Conservation (phyloP, 2,888 invertebrate species). For the Piscicola geometra region DNA sequence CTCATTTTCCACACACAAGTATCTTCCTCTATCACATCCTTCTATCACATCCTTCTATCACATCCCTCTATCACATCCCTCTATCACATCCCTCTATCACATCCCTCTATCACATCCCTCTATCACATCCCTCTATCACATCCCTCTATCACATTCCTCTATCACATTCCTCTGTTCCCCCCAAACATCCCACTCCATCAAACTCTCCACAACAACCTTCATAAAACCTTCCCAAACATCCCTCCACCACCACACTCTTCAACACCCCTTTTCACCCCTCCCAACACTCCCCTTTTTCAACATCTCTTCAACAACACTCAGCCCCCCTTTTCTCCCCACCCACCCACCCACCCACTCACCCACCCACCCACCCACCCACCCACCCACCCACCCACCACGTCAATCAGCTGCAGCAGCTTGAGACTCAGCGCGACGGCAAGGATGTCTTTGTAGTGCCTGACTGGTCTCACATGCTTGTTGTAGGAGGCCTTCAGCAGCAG, state of each 20-base stretch:
- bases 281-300: background rate
- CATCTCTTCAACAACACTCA: background rate
- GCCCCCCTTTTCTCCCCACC: background rate
- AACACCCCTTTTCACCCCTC: background rate
- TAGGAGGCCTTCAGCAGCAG: conserved; percentile 39
- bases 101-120: too few species aligned
- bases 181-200: background rate
- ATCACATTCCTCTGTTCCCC: conserved; percentile 4
- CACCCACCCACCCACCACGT: conserved; percentile 18
- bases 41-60: background rate
- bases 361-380: background rate
- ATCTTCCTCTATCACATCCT: background rate
- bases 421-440: conserved; percentile 26
- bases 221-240: too few species aligned
- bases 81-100: background rate
- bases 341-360: background rate
- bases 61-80: background rate
- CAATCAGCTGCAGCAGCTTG: conserved; percentile 33
- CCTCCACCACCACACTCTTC: too few species aligned
- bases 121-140: too few species aligned
- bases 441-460: conserved; percentile 1
- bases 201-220: background rate
- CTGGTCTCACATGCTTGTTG: conserved; percentile 38
- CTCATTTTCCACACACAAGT: too few species aligned
- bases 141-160: background rate